Conservation (phyloP, 2,888 invertebrate species). For the Steinernema carpocapsae region DNA sequence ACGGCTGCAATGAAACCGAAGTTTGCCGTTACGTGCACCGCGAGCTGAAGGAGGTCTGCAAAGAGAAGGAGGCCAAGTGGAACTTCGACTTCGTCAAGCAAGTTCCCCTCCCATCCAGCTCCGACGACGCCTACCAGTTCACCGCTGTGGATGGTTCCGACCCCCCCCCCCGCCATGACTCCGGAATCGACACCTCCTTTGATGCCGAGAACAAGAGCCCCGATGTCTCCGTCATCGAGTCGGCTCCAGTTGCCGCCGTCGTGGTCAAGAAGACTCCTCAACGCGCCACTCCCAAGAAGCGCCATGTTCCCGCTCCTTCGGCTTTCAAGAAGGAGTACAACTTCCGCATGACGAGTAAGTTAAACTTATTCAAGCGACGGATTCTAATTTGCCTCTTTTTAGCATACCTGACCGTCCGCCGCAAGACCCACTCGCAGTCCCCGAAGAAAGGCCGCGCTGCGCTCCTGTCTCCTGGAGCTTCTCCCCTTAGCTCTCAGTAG, state of each 20-base stretch:
- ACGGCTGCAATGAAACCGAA: not conserved
- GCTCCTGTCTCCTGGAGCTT: not conserved
- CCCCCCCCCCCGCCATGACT: constrained; percentile 19
- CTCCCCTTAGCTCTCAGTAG: constrained; percentile 23
- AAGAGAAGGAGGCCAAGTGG: constrained; percentile 32
- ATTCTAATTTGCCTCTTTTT: constrained; percentile 1
- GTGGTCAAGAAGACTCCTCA: not conserved
- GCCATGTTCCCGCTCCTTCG: not conserved
- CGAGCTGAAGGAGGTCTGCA: not conserved
- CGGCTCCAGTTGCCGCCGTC: not conserved
- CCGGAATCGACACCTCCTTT: constrained; percentile 2
- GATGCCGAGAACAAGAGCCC: constrained; percentile 27
- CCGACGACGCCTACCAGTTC: constrained; percentile 23
- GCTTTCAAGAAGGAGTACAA: not conserved
- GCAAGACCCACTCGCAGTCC: constrained; percentile 16
- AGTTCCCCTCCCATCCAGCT: constrained; percentile 34
- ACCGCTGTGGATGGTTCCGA: not conserved
- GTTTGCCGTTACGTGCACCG: not conserved
- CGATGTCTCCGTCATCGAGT: not conserved
- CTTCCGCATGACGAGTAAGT: constrained; percentile 2
- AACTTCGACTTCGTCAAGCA: constrained; percentile 38
- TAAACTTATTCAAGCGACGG: not conserved
- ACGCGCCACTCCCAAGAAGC: constrained; percentile 5
- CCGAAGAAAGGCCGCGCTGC: not conserved
- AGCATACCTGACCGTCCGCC: constrained; percentile 3